These are phyloP conservation scores for Sabatieria punctata DNA, from an alignment of 2,888 invertebrate species.

Conservation along the genomic window DNA sequence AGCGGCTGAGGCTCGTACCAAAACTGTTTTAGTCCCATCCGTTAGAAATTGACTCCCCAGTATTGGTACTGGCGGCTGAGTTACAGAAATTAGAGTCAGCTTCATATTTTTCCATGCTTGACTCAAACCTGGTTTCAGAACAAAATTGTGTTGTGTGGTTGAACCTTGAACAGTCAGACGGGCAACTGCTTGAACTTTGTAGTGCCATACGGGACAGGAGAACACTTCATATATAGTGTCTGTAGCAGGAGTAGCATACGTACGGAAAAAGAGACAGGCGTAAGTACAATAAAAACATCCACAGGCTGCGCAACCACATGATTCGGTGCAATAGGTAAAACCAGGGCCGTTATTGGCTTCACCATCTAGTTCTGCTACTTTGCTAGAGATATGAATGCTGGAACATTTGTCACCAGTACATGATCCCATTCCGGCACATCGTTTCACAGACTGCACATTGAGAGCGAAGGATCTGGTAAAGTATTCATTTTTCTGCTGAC, in stretches of 20 bases:
- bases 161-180: background rate
- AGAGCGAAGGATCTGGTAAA: too few relatives aligned
- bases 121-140: background rate
- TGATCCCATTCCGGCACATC: background rate
- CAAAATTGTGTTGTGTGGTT: background rate
- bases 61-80: slow-evolving; percentile 1
- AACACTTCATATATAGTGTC: slow-evolving; percentile 6
- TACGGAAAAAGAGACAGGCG: background rate
- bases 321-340: background rate
- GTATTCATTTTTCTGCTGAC: background rate
- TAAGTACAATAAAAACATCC: background rate
- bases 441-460: too few relatives aligned
- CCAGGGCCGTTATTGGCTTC: background rate
- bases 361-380: background rate
- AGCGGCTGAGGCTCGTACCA: background rate
- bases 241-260: background rate
- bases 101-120: background rate
- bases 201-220: background rate
- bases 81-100: background rate
- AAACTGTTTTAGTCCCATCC: background rate
- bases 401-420: background rate
- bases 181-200: background rate
- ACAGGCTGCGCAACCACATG: background rate
- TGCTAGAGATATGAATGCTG: background rate
- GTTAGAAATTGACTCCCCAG: slow-evolving; percentile 4